Evolutionary conservation across 2,888 invertebrate species (phyloP).

Genomic region (Ctenicera cuprea): DNA sequence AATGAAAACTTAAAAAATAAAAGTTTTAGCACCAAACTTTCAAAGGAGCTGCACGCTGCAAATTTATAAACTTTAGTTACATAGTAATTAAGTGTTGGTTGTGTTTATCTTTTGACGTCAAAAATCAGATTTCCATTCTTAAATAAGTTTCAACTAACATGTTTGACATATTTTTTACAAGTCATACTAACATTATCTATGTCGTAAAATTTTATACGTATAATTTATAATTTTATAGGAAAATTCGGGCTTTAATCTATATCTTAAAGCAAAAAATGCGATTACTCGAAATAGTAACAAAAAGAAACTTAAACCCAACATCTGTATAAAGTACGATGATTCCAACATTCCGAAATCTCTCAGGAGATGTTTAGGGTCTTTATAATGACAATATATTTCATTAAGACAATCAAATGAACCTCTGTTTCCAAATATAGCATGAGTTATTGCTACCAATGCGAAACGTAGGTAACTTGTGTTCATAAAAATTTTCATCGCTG

Average conservation of each 20-base stretch:
- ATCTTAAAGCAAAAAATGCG: conserved; percentile 49
- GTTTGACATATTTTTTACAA: too few relatives aligned
- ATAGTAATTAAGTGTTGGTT: too few relatives aligned
- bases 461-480: conserved; percentile 80
- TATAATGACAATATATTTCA: conserved; percentile 52
- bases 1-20: too few relatives aligned
- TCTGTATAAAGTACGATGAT: conserved; percentile 23
- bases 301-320: conserved; percentile 42
- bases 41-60: too few relatives aligned
- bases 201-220: too few relatives aligned
- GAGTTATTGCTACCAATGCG: conserved; percentile 60
- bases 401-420: conserved; percentile 13
- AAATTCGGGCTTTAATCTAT: conserved; percentile 39
- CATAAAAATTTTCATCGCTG: conserved; percentile 76
- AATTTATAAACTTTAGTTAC: too few relatives aligned
- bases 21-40: too few relatives aligned
- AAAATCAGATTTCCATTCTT: too few relatives aligned
- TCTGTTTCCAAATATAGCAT: conserved; percentile 28
- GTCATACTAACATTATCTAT: too few relatives aligned
- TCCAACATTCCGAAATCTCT: conserved; percentile 50
- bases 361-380: conserved; percentile 50
- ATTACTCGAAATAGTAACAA: conserved; percentile 38
- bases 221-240: too few relatives aligned
- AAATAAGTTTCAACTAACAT: too few relatives aligned
- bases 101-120: too few relatives aligned